These are phyloP conservation scores for Pachycephus smyrnensis DNA, from an alignment of 2,888 invertebrate species.

Conservation along the genomic window DNA sequence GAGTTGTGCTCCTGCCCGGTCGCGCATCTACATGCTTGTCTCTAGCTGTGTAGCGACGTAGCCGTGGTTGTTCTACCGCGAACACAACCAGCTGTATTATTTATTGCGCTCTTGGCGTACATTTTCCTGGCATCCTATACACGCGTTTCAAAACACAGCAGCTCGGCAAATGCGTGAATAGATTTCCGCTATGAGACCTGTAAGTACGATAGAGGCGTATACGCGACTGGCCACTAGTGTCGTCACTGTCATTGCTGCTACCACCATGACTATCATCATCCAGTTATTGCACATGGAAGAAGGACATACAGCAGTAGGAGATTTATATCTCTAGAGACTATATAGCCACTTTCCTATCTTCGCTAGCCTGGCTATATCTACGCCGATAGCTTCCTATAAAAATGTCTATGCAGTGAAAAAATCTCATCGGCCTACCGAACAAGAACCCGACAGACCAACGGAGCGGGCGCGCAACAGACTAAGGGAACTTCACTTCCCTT, in stretches of 20 bases:
- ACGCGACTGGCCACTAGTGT: neutral
- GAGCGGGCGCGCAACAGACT: neutral
- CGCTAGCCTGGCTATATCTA: neutral
- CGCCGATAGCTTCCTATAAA: neutral
- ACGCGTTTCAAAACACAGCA: slow-evolving; percentile 1
- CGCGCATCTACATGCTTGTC: neutral
- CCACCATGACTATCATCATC: neutral
- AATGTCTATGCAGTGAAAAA: neutral
- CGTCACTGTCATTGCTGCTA: neutral
- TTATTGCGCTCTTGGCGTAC: slow-evolving; percentile 6
- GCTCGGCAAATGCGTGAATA: slow-evolving; percentile 5
- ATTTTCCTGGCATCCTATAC: neutral
- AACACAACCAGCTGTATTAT: slow-evolving; percentile 2
- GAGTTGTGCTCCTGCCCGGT: neutral
- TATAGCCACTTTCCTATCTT: neutral
- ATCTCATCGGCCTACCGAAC: neutral
- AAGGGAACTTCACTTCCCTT: slow-evolving; percentile 14
- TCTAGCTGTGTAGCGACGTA: neutral
- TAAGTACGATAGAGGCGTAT: neutral
- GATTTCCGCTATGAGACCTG: neutral
- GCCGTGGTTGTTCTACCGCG: neutral
- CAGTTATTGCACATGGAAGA: neutral
- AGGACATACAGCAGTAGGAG: neutral
- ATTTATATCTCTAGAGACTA: neutral
- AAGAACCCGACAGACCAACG: neutral